Evolutionary conservation across 1,140 invertebrate genomes (phyloP).

Genomic region (Cardiocondyla obscurior): DNA sequence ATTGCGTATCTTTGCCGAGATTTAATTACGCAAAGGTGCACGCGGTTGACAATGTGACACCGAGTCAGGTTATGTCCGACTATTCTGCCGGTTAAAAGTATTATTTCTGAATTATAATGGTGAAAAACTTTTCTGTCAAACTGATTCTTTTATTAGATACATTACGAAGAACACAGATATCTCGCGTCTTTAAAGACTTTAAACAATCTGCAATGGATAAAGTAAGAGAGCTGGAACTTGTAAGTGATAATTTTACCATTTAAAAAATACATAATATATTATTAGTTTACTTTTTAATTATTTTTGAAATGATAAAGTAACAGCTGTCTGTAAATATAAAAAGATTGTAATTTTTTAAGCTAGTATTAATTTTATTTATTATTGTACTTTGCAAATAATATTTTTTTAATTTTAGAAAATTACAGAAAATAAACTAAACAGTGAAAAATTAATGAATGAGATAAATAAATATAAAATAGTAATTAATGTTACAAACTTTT

Average conservation of each 20-base stretch:
- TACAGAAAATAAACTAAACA: slow-evolving; percentile 52
- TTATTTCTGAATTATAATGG: slow-evolving; percentile 40
- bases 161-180: slow-evolving; percentile 37
- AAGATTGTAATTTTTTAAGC: neutral
- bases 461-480: slow-evolving; percentile 55
- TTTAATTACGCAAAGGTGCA: neutral
- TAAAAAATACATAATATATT: slow-evolving; percentile 17
- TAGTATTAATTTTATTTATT: neutral
- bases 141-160: too few species aligned
- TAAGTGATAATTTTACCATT: slow-evolving; percentile 54
- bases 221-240: slow-evolving; percentile 65
- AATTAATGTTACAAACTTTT: too few species aligned
- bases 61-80: neutral
- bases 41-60: neutral
- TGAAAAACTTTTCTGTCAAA: too few species aligned
- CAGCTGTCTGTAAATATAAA: neutral
- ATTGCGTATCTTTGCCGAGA: neutral
- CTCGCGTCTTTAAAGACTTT: slow-evolving; percentile 61
- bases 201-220: slow-evolving; percentile 63
- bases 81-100: neutral
- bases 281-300: neutral
- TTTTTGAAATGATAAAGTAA: neutral
- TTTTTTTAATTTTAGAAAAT: slow-evolving; percentile 59
- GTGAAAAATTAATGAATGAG: slow-evolving; percentile 30
- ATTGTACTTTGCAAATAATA: neutral